Conservation (phyloP, 2,113 vertebrate species). For the Noctilio leporinus region DNA sequence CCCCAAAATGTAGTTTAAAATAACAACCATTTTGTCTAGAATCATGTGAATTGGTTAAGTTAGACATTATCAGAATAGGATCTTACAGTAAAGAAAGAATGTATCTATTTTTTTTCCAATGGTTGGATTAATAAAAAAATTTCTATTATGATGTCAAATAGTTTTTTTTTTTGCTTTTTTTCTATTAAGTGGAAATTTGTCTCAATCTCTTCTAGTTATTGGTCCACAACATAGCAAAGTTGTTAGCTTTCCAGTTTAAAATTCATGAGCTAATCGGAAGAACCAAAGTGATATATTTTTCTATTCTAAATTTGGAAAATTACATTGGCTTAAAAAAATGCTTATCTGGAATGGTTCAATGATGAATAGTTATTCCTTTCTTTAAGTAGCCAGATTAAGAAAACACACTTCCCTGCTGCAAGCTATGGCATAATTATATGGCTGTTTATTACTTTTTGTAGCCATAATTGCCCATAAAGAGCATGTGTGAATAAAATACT, state of each 20-base stretch:
- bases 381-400: constrained; percentile 28
- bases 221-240: not conserved
- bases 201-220: not conserved
- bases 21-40: not conserved
- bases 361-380: constrained; percentile 3
- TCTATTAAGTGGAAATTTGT: not conserved
- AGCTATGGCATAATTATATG: not conserved
- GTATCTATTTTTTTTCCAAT: not conserved
- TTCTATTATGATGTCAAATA: not conserved
- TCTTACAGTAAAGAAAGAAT: not conserved
- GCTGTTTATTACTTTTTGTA: constrained; percentile 50
- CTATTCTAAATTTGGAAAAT: not conserved
- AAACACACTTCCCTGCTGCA: not conserved
- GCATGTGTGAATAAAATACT: constrained; percentile 28
- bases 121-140: not conserved
- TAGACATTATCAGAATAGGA: not conserved
- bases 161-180: not conserved
- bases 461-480: constrained; percentile 57
- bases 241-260: not conserved
- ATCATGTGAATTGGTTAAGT: not conserved
- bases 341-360: not conserved
- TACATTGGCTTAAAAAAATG: not conserved
- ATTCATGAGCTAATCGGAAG: not conserved
- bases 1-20: not conserved
- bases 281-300: not conserved